Base-by-base conservation (phyloP, 1,140 invertebrate species). In the Drosophila mauritiana region DNA sequence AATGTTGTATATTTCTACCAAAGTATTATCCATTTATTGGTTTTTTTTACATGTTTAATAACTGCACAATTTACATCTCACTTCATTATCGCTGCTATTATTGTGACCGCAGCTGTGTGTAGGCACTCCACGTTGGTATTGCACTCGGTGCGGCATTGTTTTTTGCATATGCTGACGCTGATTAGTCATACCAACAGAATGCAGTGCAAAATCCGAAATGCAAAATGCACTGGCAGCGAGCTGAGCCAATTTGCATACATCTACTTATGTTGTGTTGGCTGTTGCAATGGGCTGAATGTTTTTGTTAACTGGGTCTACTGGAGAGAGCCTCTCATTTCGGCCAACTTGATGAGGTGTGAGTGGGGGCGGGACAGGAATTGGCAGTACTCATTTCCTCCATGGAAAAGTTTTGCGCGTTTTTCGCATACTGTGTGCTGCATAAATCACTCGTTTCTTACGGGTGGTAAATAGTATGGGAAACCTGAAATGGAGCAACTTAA, bases 111-210 rank as follows among this genome's bases (percentile, higher is more conserved):
- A 17, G 34, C 8, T 45, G 43, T 74, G 39, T 37, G 25, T 40
- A 13, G 25, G 34, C 52, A 39, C 61, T 37, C 20, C 34, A 43
- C 53, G 20, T 39, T 70, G 49, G 25, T 31, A 52, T 34, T 51
- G 51, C 42, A 55, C 40, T 54, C 51, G 22, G 34, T 52, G 45
- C 67, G 61, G 59, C 17, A 39, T 39, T 39, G 10, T 45, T 45
- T 42, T 56, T 79, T 73, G 68, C 69, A 54, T 76, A 57, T 67
- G 59, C 20, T 54, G 65, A 37, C 61, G 40, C 64, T 79, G 80
- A 88, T 86, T 86, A 86, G 75, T 86, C 82, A 86, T 88, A 75
- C 79, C 62, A 64, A 75, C 64, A 79, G 84, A 88, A 78, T 85
- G 82, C 81, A 77, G 45, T 40, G 64, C 22, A 49, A 55, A 53